These are phyloP conservation scores for Bubo scandiacus DNA, from an alignment of 2,113 vertebrate species.

Conservation along the genomic window DNA sequence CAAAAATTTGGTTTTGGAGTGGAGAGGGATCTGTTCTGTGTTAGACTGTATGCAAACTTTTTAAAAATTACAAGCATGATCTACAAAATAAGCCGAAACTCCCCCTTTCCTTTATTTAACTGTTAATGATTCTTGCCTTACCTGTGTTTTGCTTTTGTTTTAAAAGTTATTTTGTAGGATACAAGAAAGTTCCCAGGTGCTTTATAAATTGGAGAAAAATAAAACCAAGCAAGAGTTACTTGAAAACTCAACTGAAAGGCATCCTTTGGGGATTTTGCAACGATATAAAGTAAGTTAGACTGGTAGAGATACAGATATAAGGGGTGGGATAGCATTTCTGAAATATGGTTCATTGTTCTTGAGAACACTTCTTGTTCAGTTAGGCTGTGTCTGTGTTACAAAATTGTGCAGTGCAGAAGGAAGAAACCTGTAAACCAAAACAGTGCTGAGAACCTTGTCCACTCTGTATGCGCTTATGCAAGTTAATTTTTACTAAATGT, in stretches of 20 bases:
- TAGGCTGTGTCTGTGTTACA: background rate
- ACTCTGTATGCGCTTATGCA: background rate
- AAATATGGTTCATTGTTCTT: background rate
- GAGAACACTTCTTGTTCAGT: background rate
- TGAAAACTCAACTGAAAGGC: slow-evolving; percentile 24
- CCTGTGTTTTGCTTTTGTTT: slow-evolving; percentile 1
- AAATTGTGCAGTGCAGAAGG: background rate
- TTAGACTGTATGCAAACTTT: background rate
- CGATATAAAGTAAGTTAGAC: slow-evolving; percentile 77
- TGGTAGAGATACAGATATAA: background rate
- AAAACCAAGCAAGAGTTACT: slow-evolving; percentile 49
- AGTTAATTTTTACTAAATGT: background rate
- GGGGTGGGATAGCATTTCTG: background rate
- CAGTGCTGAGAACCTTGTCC: background rate
- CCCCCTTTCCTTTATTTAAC: background rate
- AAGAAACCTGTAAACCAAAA: background rate
- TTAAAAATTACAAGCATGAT: background rate
- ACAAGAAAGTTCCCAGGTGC: slow-evolving; percentile 86
- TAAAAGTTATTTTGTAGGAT: slow-evolving; percentile 86
- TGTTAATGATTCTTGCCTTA: background rate
- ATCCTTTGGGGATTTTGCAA: slow-evolving; percentile 67
- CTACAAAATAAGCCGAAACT: background rate
- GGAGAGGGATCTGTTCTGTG: background rate
- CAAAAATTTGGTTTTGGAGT: background rate
- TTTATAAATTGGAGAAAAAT: slow-evolving; percentile 82